These are phyloP conservation scores for Amphiduros pacificus DNA, from an alignment of 2,888 invertebrate genomes.

Conservation along the genomic window DNA sequence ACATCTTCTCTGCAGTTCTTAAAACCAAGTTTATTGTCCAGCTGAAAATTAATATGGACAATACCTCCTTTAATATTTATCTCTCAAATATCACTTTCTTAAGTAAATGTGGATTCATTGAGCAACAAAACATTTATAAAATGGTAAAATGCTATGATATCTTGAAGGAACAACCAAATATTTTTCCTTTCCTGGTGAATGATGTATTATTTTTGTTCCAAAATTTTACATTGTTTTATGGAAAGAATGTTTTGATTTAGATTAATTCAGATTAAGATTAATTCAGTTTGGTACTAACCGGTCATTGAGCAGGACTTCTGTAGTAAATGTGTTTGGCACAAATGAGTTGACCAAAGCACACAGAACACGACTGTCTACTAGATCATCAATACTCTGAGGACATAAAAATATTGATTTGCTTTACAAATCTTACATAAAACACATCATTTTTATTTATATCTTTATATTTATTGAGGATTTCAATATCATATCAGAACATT, in stretches of 20 bases:
- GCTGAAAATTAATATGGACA: conserved; percentile 29
- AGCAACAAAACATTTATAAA: background rate
- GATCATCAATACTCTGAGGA: conserved; percentile 51
- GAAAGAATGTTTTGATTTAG: background rate
- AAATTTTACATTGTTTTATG: too few species aligned
- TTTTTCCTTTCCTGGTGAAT: too few species aligned
- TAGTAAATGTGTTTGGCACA: conserved; percentile 55
- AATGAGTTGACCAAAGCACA: conserved; percentile 57
- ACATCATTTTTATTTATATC: too few species aligned
- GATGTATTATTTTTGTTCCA: too few species aligned
- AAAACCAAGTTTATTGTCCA: conserved; percentile 56
- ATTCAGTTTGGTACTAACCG: conserved; percentile 38
- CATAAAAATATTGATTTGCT: too few species aligned
- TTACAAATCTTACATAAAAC: too few species aligned
- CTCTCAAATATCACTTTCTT: background rate
- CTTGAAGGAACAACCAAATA: too few species aligned
- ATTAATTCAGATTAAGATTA: background rate
- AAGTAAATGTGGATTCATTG: too few species aligned
- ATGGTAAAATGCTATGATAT: too few species aligned
- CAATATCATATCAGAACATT: too few species aligned
- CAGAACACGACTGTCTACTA: conserved; percentile 55
- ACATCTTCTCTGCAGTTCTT: conserved; percentile 53
- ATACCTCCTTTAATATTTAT: background rate
- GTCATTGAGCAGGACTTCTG: conserved; percentile 57
- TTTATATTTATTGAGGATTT: too few species aligned